These are phyloP conservation scores for Rhabdophis nuchalis DNA, from an alignment of 2,797 vertebrate genomes.

Conservation along the genomic window DNA sequence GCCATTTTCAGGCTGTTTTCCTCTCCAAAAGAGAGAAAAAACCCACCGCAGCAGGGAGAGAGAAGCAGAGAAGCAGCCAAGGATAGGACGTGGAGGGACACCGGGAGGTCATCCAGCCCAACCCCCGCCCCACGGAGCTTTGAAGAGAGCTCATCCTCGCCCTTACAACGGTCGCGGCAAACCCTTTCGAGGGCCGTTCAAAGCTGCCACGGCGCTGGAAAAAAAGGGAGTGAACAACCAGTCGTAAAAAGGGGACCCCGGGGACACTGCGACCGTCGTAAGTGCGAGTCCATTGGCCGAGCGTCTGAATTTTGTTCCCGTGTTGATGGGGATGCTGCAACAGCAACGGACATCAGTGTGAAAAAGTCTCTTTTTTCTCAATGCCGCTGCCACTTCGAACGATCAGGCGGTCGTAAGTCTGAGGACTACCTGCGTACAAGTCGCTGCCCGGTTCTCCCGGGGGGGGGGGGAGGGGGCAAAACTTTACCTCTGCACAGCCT, in stretches of 20 bases:
- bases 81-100: not conserved
- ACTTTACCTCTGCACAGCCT: slow-evolving; percentile 82
- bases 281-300: not conserved
- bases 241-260: not conserved
- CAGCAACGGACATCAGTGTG: not conserved
- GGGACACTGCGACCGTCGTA: not conserved
- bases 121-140: not conserved
- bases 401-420: not conserved
- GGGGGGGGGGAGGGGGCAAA: no score
- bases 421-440: not conserved
- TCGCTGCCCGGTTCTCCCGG: not conserved
- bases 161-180: no score
- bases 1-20: not conserved
- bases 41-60: no score
- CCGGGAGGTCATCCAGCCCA: not conserved
- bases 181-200: no score
- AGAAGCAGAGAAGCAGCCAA: not conserved
- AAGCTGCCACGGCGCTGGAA: no score
- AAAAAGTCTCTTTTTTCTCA: not conserved
- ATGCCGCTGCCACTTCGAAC: not conserved
- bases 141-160: no score
- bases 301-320: not conserved
- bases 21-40: not conserved
- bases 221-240: no score
- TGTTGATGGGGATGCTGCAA: not conserved